A percentile compares a stretch with the other conserved stretches of the same genome.
These are phyloP conservation scores for Choristoneura rosaceana DNA, from an alignment of 2,888 invertebrate species.

Conservation along the genomic window DNA sequence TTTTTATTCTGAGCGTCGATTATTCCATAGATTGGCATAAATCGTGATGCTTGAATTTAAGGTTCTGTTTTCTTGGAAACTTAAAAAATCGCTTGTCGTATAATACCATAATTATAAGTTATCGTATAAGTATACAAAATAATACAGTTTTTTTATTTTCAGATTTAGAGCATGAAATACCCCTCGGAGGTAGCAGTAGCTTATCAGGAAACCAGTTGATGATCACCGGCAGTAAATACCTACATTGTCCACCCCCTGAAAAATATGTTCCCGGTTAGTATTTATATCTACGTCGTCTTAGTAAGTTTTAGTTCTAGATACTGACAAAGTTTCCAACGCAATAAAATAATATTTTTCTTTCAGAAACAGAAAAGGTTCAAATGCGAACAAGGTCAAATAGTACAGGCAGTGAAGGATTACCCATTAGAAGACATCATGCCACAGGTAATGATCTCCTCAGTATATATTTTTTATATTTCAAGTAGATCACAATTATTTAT, in stretches of 20 bases:
- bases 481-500: conserved; percentile 4
- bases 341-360: conserved; percentile 46
- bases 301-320: not conserved
- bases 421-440: conserved; percentile 85
- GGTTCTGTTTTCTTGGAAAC: too few species aligned
- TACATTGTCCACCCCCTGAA: conserved; percentile 91
- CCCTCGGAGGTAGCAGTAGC: conserved; percentile 75
- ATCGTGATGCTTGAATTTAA: not conserved
- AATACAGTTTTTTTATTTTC: conserved; percentile 44
- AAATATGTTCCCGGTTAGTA: conserved; percentile 83
- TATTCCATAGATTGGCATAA: not conserved
- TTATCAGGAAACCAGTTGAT: conserved; percentile 91
- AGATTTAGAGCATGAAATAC: conserved; percentile 81
- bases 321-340: not conserved
- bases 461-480: not conserved
- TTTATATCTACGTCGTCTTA: not conserved
- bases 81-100: too few species aligned
- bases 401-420: conserved; percentile 85
- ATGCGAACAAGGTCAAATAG: conserved; percentile 85
- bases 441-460: conserved; percentile 63
- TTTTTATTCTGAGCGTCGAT: not conserved
- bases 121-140: too few species aligned
- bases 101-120: too few species aligned
- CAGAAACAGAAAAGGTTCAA: conserved; percentile 84
- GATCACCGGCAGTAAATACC: conserved; percentile 91